Conservation (phyloP, 2,888 invertebrate genomes). For the Mesorhabditis belari region DNA sequence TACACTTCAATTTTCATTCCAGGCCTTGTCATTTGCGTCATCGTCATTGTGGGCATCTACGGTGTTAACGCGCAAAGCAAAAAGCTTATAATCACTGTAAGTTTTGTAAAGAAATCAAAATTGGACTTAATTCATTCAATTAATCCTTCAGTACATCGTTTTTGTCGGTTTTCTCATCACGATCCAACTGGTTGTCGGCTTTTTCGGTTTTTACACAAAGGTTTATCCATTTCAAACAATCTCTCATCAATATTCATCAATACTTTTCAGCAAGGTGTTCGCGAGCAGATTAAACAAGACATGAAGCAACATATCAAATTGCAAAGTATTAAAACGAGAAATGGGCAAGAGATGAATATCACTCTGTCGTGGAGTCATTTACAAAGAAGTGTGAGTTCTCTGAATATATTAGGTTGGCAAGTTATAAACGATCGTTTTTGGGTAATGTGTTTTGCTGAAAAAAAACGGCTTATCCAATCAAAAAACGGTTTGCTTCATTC, state of each 20-base stretch:
- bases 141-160: not conserved
- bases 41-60: not conserved
- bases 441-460: too few species aligned
- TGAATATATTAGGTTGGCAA: too few species aligned
- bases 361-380: not conserved
- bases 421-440: too few species aligned
- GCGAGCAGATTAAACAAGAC: not conserved
- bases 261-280: not conserved
- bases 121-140: too few species aligned
- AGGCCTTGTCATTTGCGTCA: not conserved
- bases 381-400: not conserved
- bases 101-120: not conserved
- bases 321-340: not conserved
- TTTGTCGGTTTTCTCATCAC: not conserved
- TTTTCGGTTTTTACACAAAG: not conserved
- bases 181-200: not conserved
- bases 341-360: not conserved
- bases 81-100: not conserved
- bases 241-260: too few species aligned
- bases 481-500: too few species aligned
- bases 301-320: not conserved
- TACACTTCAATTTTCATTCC: too few species aligned
- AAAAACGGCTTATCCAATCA: too few species aligned
- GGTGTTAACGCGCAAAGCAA: not conserved
- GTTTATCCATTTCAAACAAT: not conserved